Evolutionary conservation across 2,113 vertebrate genomes (phyloP).

Genomic region (Dasyprocta punctata): DNA sequence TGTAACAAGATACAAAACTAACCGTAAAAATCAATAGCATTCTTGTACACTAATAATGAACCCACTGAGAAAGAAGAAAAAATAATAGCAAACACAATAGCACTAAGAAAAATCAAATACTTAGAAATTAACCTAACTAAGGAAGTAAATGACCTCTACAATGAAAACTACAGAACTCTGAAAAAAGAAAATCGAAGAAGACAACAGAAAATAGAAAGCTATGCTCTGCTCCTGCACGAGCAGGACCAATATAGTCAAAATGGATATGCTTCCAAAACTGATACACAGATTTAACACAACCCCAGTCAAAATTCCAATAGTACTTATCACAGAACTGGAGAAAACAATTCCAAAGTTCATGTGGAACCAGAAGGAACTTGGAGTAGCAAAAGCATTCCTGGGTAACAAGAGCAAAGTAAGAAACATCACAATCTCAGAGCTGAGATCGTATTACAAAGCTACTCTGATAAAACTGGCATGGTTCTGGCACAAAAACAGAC

Average conservation of each 20-base stretch:
- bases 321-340: neutral
- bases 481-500: neutral
- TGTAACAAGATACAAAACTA: neutral
- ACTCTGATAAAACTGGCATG: neutral
- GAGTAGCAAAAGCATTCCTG: neutral
- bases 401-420: neutral
- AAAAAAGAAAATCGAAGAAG: neutral
- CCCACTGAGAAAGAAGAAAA: neutral
- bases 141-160: neutral
- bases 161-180: neutral
- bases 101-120: neutral
- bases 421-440: neutral
- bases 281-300: neutral
- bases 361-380: neutral
- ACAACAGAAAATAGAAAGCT: neutral
- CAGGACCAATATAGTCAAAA: neutral
- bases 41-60: neutral
- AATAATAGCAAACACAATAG: neutral
- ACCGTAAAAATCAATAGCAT: neutral
- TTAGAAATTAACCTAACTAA: neutral
- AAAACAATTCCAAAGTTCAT: neutral
- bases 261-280: neutral
- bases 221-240: neutral
- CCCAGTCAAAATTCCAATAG: neutral
- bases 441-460: neutral